A percentile compares a stretch with the other conserved stretches of the same genome.
Conservation (phyloP, 2,797 vertebrate species). For the Notoglanidium macrostoma region DNA sequence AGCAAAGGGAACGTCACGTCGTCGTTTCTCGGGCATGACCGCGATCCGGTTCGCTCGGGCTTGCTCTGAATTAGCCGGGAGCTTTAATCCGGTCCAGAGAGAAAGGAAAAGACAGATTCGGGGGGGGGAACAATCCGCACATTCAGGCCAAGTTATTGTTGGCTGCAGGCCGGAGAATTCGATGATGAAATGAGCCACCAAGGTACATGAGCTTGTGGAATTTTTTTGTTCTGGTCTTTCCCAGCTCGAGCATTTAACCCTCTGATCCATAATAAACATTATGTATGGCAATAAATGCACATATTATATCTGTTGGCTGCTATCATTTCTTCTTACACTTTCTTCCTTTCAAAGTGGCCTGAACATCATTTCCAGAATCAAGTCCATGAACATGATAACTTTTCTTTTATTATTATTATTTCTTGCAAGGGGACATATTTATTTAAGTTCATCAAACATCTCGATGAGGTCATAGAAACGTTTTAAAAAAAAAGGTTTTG, state of each 20-base stretch:
- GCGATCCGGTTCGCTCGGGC: neutral
- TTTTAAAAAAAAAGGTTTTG: too few species aligned
- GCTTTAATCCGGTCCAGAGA: conserved; percentile 44
- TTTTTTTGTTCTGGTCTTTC: neutral
- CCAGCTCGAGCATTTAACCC: neutral
- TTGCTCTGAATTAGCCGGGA: conserved; percentile 53
- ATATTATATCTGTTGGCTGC: neutral
- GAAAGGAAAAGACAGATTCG: neutral
- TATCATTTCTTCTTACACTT: neutral
- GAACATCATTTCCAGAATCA: neutral
- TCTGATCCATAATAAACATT: neutral
- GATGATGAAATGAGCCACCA: conserved; percentile 52
- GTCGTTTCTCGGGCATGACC: conserved; percentile 45
- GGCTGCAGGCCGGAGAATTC: conserved; percentile 53
- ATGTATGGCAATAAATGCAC: neutral
- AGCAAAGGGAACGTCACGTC: neutral
- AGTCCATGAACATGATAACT: too few species aligned
- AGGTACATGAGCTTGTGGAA: conserved; percentile 3
- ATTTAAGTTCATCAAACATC: neutral
- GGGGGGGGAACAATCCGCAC: neutral
- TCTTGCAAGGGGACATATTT: neutral
- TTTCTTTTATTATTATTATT: neutral
- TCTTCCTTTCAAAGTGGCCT: too few species aligned
- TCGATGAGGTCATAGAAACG: neutral
- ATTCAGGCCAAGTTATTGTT: conserved; percentile 45